phyloP scores from a whole-genome alignment of 1,140 invertebrate genomes.

The Batillaria attramentaria region DNA sequence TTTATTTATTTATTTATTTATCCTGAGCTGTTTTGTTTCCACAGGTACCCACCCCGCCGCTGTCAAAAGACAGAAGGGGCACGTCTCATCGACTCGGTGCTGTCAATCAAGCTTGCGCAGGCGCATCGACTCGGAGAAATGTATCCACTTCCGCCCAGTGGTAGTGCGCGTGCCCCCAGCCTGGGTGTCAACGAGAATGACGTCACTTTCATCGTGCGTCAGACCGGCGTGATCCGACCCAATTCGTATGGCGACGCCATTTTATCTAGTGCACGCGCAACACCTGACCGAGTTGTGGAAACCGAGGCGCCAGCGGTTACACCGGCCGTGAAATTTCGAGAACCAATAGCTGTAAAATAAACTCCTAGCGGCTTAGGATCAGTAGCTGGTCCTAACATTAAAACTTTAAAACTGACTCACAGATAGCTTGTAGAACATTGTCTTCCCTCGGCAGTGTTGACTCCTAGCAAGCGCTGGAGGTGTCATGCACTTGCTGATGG shows the following conservation, averaged over 20 bases:
- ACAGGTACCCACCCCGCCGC: slow-evolving; percentile 12
- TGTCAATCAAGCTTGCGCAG: background rate
- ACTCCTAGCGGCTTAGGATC: background rate
- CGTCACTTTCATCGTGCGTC: background rate
- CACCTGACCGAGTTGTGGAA: background rate
- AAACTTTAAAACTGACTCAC: background rate
- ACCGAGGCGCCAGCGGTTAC: background rate
- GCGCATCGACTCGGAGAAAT: background rate
- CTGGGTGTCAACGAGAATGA: slow-evolving; percentile 10
- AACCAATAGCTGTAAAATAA: slow-evolving; percentile 2
- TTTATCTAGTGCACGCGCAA: background rate
- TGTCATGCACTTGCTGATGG: background rate
- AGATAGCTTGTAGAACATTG: too few relatives aligned
- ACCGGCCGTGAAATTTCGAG: background rate
- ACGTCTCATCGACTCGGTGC: background rate
- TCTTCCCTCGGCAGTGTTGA: too few relatives aligned
- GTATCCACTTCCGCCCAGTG: background rate
- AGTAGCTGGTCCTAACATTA: background rate
- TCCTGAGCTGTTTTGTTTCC: too few relatives aligned
- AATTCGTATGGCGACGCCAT: background rate
- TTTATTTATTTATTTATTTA: too few relatives aligned
- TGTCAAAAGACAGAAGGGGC: slow-evolving; percentile 10
- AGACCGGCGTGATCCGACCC: background rate
- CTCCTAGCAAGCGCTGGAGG: background rate
- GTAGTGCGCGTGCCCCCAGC: background rate